phyloP scores from a whole-genome alignment of 2,113 vertebrate species.

The Piprites chloris region DNA sequence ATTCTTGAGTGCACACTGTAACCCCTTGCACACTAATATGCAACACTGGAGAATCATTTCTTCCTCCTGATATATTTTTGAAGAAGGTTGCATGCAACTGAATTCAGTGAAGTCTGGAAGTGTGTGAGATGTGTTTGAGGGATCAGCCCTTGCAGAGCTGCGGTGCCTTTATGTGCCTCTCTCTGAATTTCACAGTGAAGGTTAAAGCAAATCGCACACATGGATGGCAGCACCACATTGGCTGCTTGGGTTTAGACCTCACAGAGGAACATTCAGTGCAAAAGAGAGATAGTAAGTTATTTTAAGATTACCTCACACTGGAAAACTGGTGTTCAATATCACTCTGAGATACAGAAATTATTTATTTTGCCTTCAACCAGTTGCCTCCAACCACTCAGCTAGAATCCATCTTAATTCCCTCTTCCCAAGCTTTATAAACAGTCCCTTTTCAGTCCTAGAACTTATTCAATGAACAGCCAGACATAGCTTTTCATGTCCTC shows the following conservation, averaged over 20 bases:
- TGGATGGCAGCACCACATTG: not conserved
- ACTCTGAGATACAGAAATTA: not conserved
- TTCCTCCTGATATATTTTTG: not conserved
- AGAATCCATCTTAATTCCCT: not conserved
- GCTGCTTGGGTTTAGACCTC: not conserved
- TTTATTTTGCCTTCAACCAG: not conserved
- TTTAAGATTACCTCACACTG: not conserved
- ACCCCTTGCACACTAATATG: not conserved
- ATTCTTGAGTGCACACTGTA: not conserved
- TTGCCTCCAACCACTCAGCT: not conserved
- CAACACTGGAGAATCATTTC: not conserved
- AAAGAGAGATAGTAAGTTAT: not conserved
- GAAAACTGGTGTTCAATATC: not conserved
- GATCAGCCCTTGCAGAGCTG: not conserved
- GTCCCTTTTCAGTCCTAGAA: not conserved
- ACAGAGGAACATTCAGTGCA: not conserved
- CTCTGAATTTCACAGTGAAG: not conserved
- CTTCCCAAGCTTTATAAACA: not conserved
- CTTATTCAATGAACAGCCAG: not conserved
- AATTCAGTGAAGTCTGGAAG: not conserved
- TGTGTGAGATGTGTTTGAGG: not conserved
- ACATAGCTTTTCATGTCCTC: not conserved
- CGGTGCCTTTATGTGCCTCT: rapidly evolving
- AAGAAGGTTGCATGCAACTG: not conserved
- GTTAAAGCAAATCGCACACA: not conserved